Conservation (phyloP, 2,888 invertebrate species). For the Cristatella mucedo region DNA sequence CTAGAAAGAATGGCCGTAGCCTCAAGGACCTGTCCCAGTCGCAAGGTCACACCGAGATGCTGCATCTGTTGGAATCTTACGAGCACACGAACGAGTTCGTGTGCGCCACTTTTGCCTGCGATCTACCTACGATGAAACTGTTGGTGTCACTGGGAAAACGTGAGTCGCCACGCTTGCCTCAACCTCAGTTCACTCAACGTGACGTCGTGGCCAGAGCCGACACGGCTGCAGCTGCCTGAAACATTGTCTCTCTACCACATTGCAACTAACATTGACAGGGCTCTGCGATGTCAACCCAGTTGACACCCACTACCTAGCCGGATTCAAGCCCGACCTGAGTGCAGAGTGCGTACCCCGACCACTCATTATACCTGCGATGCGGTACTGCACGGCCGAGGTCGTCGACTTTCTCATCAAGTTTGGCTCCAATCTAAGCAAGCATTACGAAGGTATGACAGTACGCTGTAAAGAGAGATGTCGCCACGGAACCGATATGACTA, state of each 20-base stretch:
- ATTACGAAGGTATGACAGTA: conserved; percentile 21
- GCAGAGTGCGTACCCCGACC: conserved; percentile 20
- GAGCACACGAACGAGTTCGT: conserved; percentile 21
- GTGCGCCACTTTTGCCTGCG: conserved; percentile 19
- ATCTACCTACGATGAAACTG: conserved; percentile 17
- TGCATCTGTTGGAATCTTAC: conserved; percentile 16
- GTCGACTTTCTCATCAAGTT: conserved; percentile 18
- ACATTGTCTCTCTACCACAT: too few relatives aligned
- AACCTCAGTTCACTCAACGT: too few relatives aligned
- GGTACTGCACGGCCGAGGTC: conserved; percentile 17
- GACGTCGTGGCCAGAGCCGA: too few relatives aligned
- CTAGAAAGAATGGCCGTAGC: conserved; percentile 14
- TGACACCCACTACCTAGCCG: conserved; percentile 18
- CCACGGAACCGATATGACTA: too few relatives aligned
- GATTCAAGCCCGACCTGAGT: conserved; percentile 18
- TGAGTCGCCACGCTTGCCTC: too few relatives aligned
- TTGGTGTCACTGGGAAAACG: conserved; percentile 17
- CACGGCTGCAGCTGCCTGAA: too few relatives aligned
- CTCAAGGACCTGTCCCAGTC: conserved; percentile 17
- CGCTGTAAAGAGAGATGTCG: too few relatives aligned
- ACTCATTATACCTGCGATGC: conserved; percentile 18
- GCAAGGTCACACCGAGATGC: conserved; percentile 14
- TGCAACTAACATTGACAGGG: too few relatives aligned
- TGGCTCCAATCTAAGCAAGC: conserved; percentile 17
- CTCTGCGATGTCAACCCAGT: conserved; percentile 17